phyloP scores from a whole-genome alignment of 2,797 vertebrate genomes.

The Etheostoma perlongum region DNA sequence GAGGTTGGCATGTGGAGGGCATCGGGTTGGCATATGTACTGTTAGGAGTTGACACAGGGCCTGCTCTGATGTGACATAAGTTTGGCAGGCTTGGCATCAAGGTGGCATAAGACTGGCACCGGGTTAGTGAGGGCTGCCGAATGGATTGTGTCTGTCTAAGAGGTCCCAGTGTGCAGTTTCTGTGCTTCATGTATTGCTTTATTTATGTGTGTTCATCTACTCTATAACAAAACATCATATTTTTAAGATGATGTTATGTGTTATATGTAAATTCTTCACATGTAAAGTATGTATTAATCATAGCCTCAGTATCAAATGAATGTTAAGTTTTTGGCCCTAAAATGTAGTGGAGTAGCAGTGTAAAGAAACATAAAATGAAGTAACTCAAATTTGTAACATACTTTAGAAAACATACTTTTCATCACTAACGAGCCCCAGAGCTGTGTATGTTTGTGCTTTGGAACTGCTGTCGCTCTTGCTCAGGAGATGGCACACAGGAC shows the following conservation, averaged over 20 bases:
- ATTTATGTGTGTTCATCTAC: neutral
- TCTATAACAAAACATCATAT: neutral
- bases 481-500: conserved; percentile 52
- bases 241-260: neutral
- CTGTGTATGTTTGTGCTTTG: conserved; percentile 48
- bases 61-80: conserved; percentile 77
- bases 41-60: conserved; percentile 74
- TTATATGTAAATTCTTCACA: neutral
- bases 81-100: conserved; percentile 78
- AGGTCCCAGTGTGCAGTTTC: conserved; percentile 36
- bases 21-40: conserved; percentile 74
- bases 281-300: no score
- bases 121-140: conserved; percentile 68
- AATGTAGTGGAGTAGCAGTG: neutral
- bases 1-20: conserved; percentile 77
- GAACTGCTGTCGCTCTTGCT: conserved; percentile 45
- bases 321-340: neutral
- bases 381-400: conserved; percentile 7
- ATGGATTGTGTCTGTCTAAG: conserved; percentile 57
- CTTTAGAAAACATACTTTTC: conserved; percentile 39
- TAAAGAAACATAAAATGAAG: neutral
- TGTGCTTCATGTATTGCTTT: neutral
- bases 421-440: conserved; percentile 28
- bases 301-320: neutral
- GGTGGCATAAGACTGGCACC: conserved; percentile 74